Evolutionary conservation across 2,888 invertebrate species (phyloP), one percentile per base, ranked within the genome.

Genomic region (Drosophila prostipennis): DNA sequence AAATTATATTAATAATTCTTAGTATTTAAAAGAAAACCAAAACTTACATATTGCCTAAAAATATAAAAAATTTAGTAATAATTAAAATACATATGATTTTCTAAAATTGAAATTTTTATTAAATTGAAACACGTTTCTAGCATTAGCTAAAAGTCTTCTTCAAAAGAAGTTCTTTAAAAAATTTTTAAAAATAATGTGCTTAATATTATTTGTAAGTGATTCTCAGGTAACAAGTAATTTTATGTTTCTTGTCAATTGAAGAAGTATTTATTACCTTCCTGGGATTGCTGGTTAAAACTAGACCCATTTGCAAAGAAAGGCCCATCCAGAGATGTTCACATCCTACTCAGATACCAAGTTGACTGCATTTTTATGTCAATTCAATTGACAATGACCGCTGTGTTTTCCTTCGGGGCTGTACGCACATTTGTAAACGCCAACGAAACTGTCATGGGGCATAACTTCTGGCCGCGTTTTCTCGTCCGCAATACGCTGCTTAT

Each of bases 381-480:
- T 64, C 67, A 72, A 65, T 64, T 65, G 61, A 8, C 55, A 26
- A 16, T 52, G 52, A 36, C 45, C 40, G 51, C 61, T 45, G 43
- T 40, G 13, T 48, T 37, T 34, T 34, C 63, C 39, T 55, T 53
- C 56, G 34, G 39, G 19, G 37, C 23, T 49, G n/a, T 16, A 56
- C 19, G 51, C 52, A 61, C 74, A 74, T 77, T 80, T 73, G 60
- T 74, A 65, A 73, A 69, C 54, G 72, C 60, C 80, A 82, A 74
- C 68, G 39, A 53, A 71, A 75, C 65, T 78, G 82, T 85, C 85
- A 78, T 55, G 64, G 74, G 74, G 6, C 68, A 72, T 79, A 64
- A 71, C 73, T 76, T 74, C 58, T 65, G 70, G 64, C 49, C 63
- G 72, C 61, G 56, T 69, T 40, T 74, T 73, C 67, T 55, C 52